A percentile compares a stretch with the other conserved stretches of the same genome.
These are phyloP conservation scores for Drosophila barbarae DNA, from an alignment of 2,888 invertebrate species.

Conservation along the genomic window DNA sequence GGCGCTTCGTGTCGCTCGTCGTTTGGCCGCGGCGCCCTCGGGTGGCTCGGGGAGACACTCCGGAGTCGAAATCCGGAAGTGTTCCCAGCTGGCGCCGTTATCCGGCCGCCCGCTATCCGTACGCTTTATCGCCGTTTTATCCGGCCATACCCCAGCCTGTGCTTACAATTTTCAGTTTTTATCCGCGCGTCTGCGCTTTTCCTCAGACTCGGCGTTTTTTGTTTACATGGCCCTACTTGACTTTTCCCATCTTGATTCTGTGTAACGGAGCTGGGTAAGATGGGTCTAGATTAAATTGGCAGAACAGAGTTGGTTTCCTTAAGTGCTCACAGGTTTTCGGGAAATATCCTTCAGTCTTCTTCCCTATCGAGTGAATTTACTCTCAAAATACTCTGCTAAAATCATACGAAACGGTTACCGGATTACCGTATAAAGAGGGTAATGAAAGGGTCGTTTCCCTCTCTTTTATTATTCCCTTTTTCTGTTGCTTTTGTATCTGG, in stretches of 20 bases:
- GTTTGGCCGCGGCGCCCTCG: conserved; percentile 14
- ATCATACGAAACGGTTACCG: too few relatives aligned
- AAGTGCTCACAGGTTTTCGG: too few relatives aligned
- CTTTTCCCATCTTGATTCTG: conserved; percentile 15
- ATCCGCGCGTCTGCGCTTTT: conserved; percentile 63
- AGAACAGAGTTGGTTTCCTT: too few relatives aligned
- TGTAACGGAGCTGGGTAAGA: background rate
- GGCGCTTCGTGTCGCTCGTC: conserved; percentile 1
- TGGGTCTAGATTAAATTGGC: too few relatives aligned
- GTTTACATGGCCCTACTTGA: conserved; percentile 59
- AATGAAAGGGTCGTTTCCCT: too few relatives aligned
- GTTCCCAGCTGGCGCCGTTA: conserved; percentile 56
- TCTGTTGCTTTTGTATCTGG: conserved; percentile 8
- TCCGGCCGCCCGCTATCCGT: conserved; percentile 37
- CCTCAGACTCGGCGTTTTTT: conserved; percentile 21
- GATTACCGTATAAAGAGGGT: too few relatives aligned
- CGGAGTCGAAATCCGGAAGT: conserved; percentile 21
- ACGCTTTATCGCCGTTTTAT: conserved; percentile 47
- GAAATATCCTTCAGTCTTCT: too few relatives aligned
- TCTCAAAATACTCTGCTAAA: too few relatives aligned
- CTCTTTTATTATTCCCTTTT: background rate
- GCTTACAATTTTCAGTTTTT: conserved; percentile 11
- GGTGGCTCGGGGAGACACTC: conserved; percentile 7
- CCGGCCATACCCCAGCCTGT: conserved; percentile 31
- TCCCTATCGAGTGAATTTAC: too few relatives aligned